These are phyloP conservation scores for Scalopus aquaticus DNA, from an alignment of 2,113 vertebrate genomes.

Conservation along the genomic window DNA sequence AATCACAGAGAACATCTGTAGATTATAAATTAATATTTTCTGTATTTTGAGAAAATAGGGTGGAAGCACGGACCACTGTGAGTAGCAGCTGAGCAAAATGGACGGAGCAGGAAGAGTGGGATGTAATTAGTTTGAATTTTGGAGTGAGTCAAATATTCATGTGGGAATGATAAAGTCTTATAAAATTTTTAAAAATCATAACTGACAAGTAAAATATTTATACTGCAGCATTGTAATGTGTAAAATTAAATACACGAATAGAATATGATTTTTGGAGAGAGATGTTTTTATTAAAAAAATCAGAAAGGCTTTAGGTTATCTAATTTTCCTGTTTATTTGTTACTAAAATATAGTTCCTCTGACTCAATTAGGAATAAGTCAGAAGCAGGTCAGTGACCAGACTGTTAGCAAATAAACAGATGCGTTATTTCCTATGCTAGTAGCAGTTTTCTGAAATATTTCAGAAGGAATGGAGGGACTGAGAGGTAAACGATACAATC, in stretches of 20 bases:
- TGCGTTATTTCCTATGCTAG: too few relatives aligned
- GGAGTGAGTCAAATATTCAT: constrained; percentile 54
- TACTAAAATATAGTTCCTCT: neutral
- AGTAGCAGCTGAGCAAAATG: neutral
- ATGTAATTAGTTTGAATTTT: constrained; percentile 25
- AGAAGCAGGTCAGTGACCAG: too few relatives aligned
- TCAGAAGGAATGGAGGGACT: too few relatives aligned
- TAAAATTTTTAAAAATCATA: constrained; percentile 72
- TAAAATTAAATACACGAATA: constrained; percentile 64
- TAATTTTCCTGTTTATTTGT: neutral
- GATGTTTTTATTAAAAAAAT: constrained; percentile 34
- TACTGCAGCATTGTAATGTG: constrained; percentile 33
- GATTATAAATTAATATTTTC: neutral
- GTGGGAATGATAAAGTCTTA: constrained; percentile 48
- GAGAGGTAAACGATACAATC: too few relatives aligned
- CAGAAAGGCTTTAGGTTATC: neutral
- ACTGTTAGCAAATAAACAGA: too few relatives aligned
- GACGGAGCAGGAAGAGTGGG: neutral
- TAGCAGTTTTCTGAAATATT: too few relatives aligned
- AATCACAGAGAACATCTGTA: neutral
- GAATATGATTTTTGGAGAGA: neutral
- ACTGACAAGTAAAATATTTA: constrained; percentile 73
- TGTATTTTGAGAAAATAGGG: neutral
- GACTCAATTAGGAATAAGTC: neutral
- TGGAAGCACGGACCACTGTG: neutral